A percentile compares a stretch with the other conserved stretches of the same genome.
Conservation (phyloP, 2,113 vertebrate species). For the Cryptomyrus ogoouensis region DNA sequence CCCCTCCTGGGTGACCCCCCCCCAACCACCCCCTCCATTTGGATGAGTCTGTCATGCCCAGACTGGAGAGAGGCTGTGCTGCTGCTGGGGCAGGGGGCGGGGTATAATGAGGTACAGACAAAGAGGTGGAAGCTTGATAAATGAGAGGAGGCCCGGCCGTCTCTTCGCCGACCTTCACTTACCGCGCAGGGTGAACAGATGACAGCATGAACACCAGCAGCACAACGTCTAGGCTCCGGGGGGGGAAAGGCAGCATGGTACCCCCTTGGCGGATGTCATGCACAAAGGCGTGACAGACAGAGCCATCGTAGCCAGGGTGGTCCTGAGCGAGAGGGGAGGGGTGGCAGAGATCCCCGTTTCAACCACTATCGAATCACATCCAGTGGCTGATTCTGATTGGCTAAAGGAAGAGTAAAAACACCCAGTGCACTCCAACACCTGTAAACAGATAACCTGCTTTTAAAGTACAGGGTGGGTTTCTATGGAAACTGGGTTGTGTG, state of each 20-base stretch:
- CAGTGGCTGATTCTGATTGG: neutral
- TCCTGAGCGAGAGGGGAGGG: constrained; percentile 55
- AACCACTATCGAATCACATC: neutral
- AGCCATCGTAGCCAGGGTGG: constrained; percentile 66
- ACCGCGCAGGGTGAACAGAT: constrained; percentile 83
- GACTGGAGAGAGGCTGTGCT: neutral
- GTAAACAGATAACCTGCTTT: constrained; percentile 15
- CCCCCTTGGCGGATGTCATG: constrained; percentile 75
- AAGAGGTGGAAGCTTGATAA: constrained; percentile 44
- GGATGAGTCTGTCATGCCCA: neutral
- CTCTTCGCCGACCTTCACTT: constrained; percentile 56
- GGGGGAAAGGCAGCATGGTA: constrained; percentile 76
- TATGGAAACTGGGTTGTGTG: constrained; percentile 12
- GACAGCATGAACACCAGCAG: constrained; percentile 87
- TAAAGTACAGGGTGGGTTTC: constrained; percentile 10
- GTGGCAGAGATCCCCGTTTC: neutral
- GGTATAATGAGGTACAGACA: constrained; percentile 27
- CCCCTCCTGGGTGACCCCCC: neutral
- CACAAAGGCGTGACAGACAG: constrained; percentile 77
- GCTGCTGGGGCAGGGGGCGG: neutral
- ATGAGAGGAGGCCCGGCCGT: constrained; percentile 44
- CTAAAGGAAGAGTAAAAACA: neutral
- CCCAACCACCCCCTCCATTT: neutral
- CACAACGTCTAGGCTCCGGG: constrained; percentile 75
- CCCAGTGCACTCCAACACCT: neutral